Evolutionary conservation across 2,113 vertebrate genomes (phyloP).

Genomic region (Callaeas wilsoni): DNA sequence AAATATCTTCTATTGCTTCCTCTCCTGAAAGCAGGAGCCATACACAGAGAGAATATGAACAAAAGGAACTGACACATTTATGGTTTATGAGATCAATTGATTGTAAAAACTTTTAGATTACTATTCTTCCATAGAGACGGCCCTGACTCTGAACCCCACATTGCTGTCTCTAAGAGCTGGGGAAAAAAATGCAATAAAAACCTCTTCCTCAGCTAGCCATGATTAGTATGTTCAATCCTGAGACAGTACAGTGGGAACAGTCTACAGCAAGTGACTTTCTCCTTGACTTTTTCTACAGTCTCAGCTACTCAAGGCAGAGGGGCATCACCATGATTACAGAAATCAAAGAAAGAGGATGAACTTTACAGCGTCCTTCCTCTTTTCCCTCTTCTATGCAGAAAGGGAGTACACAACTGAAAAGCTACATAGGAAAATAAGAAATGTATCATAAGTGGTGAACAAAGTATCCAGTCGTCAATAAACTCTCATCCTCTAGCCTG

Average conservation of each 20-base stretch:
- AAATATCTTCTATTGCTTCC: background rate
- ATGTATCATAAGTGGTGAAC: background rate
- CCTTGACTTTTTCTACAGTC: background rate
- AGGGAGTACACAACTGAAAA: background rate
- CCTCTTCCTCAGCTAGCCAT: background rate
- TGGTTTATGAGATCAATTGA: background rate
- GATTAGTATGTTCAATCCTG: background rate
- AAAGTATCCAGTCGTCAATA: slow-evolving; percentile 10
- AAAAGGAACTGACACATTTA: background rate
- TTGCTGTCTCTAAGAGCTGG: background rate
- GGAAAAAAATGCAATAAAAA: background rate
- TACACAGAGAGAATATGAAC: background rate
- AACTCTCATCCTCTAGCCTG: slow-evolving; percentile 8
- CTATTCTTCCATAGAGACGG: background rate
- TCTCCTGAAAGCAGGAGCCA: background rate
- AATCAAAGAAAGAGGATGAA: background rate
- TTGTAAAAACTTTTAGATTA: background rate
- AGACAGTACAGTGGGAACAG: background rate
- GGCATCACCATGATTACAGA: background rate
- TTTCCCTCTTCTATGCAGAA: background rate
- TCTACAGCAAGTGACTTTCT: background rate
- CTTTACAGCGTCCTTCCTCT: background rate
- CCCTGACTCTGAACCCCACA: background rate
- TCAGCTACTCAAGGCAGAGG: background rate
- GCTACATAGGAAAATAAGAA: background rate